Base-by-base conservation (phyloP, 1,140 invertebrate genomes). In the Leptinotarsa defecta region DNA sequence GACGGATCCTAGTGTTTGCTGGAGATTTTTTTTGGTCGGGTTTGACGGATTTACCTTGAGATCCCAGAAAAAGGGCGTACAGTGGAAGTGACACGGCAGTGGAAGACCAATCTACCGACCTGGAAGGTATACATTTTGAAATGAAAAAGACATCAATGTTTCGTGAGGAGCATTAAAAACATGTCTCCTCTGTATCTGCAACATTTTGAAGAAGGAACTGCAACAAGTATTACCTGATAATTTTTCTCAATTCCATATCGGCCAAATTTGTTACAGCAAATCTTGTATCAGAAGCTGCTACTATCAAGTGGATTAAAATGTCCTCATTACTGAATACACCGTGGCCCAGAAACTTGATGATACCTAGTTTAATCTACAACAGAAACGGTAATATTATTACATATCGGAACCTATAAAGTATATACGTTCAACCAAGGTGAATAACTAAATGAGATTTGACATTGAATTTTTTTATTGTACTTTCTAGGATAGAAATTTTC, bases 241-340 rank as follows among this genome's bases (percentile, higher is more conserved):
- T 89, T 85, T 91, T 91, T 80, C 92, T 94, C 17, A 95, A 82
- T 77, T 93, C 92, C 79, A 90, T 88, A 85, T 94, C 93, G 49
- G 93, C 94, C 81, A 91, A 87, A 86, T 93, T 94, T 27, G 93
- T 92, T 65, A 95, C 92, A 86, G 89, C 93, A 85, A 91, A 95
- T 78, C 95, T 88, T 1, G 95, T 95, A 84, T 98, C 96, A 1
- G 95, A 91, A 11, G 94, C 92, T 15, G 94, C 95, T 13, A 97
- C 90, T 17, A 97, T 91, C 71, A 96, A 87, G 77, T 94, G 92
- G 73, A 93, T 86, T 20, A 96, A 88, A 62, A 94, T 90, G 73
- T 95, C 94, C 15, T 90, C 87, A 77, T 94, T 91, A 17, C 89
- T 88, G 77, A 96, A 93, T 17, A 95, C 88, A 71, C 94, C 94